Base-by-base conservation (phyloP, 2,797 vertebrate genomes). In the Galago senegalensis region DNA sequence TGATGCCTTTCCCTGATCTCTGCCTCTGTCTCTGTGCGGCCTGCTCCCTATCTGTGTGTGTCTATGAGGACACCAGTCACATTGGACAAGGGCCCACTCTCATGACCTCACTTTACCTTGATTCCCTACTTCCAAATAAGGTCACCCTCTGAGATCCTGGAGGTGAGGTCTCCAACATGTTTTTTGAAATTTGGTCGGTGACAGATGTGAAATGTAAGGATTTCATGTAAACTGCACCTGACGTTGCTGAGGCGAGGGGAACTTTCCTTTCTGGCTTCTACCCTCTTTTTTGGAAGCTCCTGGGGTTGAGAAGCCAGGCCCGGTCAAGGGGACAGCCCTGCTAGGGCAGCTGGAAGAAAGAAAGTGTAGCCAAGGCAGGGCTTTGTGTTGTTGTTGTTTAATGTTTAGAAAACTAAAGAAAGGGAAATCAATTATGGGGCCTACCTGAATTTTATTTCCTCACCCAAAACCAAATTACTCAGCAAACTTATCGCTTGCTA, bases 401-500 rank as follows among this genome's bases (percentile, higher is more conserved):
- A 98, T 98, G 98, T 99, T 98, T 99, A 99, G 98, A 99, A 99
- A 99, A 99, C 99, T 98, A 98, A 98, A 99, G 98, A 99, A 99
- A 99, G 98, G 98, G 98, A 99, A 99, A 99, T 99, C 99, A 99
- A 99, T 99, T 99, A 99, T 99, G 98, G 99, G 99, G 98, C 99
- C 99, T 99, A 99, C 99, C 99, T 99, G 99, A 99, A 99, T 99
- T 99, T 99, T 99, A 99, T 99, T 99, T 99, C 98, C 99, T 99
- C 99, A 99, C 99, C 99, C 98, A 99, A 99, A 99, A 99, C 99
- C 99, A 99, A 99, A 99, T 99, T 99, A 99, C 99, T 99, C 99
- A 99, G 99, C 99, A 99, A 99, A 99, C 99, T 99, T 99, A 99
- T 99, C 99, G 99, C 99, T 99, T 99, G 99, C 99, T 99, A 98